Percentiles rank a stretch among this genome's conserved stretches.
These are phyloP conservation scores for Huso huso DNA, from an alignment of 2,797 vertebrate genomes.

Conservation along the genomic window DNA sequence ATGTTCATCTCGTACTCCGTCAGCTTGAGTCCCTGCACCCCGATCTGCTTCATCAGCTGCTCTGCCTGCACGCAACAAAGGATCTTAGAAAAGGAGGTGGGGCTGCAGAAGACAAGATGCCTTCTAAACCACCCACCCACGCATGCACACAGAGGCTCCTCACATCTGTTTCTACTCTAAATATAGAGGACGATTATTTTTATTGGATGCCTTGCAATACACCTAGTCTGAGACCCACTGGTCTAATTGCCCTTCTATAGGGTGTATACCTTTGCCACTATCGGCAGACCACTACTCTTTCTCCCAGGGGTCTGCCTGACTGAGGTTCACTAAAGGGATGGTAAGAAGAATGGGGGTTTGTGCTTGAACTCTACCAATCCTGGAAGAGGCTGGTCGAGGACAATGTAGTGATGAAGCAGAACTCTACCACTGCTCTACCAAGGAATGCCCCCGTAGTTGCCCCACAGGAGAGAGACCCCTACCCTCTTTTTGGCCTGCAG, in stretches of 20 bases:
- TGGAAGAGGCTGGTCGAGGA: background rate
- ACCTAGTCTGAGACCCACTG: conserved; percentile 18
- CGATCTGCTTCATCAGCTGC: conserved; percentile 64
- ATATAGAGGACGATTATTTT: no score
- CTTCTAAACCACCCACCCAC: background rate
- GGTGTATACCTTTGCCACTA: no score
- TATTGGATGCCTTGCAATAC: conserved; percentile 16
- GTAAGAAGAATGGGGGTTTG: no score
- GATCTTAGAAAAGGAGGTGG: background rate
- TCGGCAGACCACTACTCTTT: no score
- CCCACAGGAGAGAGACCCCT: background rate
- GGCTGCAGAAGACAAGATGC: background rate
- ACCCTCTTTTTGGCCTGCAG: conserved; percentile 66
- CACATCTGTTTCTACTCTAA: no score
- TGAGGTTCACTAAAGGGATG: no score
- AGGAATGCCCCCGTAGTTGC: background rate
- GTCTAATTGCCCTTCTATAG: no score
- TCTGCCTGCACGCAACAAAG: conserved; percentile 49
- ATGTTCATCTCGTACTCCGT: conserved; percentile 72
- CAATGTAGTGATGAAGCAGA: background rate
- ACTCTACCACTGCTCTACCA: background rate
- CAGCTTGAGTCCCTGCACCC: conserved; percentile 61
- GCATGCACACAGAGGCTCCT: no score
- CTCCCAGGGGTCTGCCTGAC: no score
- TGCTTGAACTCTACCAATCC: no score